These are phyloP conservation scores for Carduelis carduelis DNA, from an alignment of 2,797 vertebrate genomes.

Conservation along the genomic window DNA sequence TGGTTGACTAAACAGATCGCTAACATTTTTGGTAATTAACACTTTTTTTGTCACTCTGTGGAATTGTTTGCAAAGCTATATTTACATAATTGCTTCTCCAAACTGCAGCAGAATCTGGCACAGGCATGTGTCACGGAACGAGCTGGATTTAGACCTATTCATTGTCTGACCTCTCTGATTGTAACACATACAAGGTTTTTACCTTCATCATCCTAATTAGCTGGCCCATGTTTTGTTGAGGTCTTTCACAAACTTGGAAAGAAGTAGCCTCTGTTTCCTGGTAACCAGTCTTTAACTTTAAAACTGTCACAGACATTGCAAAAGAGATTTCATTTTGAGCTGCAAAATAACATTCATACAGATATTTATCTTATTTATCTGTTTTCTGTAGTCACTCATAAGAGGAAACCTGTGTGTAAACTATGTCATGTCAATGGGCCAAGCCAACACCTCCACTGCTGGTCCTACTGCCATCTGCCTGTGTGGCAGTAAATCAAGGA, in stretches of 20 bases:
- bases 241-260: background rate
- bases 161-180: background rate
- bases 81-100: conserved; percentile 62
- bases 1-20: conserved; percentile 8
- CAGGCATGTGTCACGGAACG: background rate
- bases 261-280: background rate
- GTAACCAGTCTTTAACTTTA: background rate
- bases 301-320: background rate
- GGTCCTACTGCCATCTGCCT: background rate
- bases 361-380: background rate
- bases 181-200: background rate
- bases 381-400: background rate
- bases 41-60: conserved; percentile 47
- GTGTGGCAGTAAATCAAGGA: background rate
- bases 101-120: conserved; percentile 41
- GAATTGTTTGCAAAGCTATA: conserved; percentile 59
- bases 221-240: background rate
- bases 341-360: background rate
- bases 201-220: conserved; percentile 30
- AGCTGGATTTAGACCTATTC: conserved; percentile 2
- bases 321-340: background rate
- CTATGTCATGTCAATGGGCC: background rate
- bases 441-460: background rate
- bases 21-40: conserved; percentile 46
- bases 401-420: background rate